phyloP scores from a whole-genome alignment of 2,797 vertebrate species.

The Syncerus caffer region DNA sequence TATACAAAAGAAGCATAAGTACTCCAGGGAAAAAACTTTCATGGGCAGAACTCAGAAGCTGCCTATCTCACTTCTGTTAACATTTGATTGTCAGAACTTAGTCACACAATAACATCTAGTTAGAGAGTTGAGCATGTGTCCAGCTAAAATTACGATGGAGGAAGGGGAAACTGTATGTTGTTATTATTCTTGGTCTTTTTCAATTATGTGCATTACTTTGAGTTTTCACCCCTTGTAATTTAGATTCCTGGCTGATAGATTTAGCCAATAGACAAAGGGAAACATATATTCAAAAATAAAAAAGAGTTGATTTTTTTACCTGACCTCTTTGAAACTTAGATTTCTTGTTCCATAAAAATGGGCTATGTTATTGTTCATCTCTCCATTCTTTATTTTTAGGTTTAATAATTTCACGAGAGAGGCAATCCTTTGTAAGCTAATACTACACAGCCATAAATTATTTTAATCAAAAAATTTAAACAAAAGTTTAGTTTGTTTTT shows the following conservation, averaged over 20 bases:
- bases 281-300: not conserved
- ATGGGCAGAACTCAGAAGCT: not conserved
- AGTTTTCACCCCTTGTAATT: not conserved
- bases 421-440: not conserved
- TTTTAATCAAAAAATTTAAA: not conserved
- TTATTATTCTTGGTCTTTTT: not conserved
- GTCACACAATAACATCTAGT: not conserved
- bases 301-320: not conserved
- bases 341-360: not conserved
- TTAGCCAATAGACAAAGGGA: not conserved
- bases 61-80: not conserved
- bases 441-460: not conserved
- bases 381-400: not conserved
- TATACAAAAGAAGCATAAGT: not conserved
- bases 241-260: not conserved
- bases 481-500: not conserved
- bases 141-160: not conserved
- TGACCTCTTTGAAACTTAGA: not conserved
- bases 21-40: not conserved
- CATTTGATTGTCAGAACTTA: not conserved
- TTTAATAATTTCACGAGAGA: constrained; percentile 30
- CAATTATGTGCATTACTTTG: not conserved
- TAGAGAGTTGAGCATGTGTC: not conserved
- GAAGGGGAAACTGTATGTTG: not conserved
- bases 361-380: not conserved